Conservation (phyloP, 2,888 invertebrate species). For the Drosophila setosimentum region DNA sequence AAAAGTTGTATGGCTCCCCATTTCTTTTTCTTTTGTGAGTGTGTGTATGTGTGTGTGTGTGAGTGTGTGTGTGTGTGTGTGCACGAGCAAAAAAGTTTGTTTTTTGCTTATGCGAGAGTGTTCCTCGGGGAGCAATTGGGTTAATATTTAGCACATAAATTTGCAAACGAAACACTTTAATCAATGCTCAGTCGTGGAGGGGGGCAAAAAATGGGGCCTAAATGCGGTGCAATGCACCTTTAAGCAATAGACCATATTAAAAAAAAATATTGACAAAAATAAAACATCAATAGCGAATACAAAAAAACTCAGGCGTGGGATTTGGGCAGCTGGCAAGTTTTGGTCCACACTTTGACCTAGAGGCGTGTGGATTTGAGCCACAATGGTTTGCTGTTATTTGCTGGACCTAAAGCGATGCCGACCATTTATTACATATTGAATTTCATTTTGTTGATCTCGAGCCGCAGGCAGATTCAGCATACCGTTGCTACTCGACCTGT, state of each 20-base stretch:
- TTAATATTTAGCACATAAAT: conserved; percentile 78
- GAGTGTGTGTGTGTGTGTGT: conserved; percentile 8
- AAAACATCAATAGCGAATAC: conserved; percentile 1
- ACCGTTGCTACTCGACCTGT: conserved; percentile 21
- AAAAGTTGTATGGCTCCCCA: conserved; percentile 63
- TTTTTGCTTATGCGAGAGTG: conserved; percentile 54
- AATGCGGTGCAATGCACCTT: conserved; percentile 65
- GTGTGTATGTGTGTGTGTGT: conserved; percentile 8
- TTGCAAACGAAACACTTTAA: conserved; percentile 77
- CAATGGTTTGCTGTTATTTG: conserved; percentile 42
- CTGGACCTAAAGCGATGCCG: conserved; percentile 17
- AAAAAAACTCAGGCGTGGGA: conserved; percentile 11
- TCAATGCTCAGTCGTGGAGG: conserved; percentile 64
- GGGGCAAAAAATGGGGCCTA: conserved; percentile 2
- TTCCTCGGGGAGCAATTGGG: conserved; percentile 78
- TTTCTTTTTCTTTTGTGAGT: conserved; percentile 11
- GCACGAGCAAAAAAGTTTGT: conserved; percentile 60
- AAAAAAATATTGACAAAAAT: conserved; percentile 1
- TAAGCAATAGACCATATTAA: conserved; percentile 50
- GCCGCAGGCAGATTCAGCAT: conserved; percentile 41
- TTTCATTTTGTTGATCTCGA: conserved; percentile 67
- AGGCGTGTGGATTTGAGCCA: conserved; percentile 28
- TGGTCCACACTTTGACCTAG: conserved; percentile 30
- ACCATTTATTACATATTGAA: conserved; percentile 76
- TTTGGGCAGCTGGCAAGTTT: conserved; percentile 16